Conservation (phyloP, 2,888 invertebrate genomes). For the Arge pagana region DNA sequence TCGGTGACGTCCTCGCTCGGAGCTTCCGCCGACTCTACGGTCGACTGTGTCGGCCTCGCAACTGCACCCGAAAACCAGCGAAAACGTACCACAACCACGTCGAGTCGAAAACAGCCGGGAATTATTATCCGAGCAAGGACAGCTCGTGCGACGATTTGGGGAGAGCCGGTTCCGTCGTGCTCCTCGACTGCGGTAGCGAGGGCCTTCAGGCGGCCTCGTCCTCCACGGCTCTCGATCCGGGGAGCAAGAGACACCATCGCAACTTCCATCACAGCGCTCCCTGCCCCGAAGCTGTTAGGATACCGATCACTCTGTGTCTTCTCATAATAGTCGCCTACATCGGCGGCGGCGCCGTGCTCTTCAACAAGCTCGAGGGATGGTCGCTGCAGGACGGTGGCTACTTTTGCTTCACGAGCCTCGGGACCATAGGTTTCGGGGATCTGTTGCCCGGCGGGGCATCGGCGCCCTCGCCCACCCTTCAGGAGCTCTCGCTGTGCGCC, state of each 20-base stretch:
- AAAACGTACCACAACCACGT: conserved; percentile 52
- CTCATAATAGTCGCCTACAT: conserved; percentile 86
- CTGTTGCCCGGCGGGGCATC: conserved; percentile 68
- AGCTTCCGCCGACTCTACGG: conserved; percentile 75
- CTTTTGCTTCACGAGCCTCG: conserved; percentile 78
- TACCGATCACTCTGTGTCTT: conserved; percentile 86
- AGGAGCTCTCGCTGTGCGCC: conserved; percentile 73
- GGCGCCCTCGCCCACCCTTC: conserved; percentile 59
- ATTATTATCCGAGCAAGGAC: conserved; percentile 51
- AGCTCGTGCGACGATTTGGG: conserved; percentile 53
- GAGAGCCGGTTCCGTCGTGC: conserved; percentile 50
- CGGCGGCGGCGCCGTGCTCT: conserved; percentile 85
- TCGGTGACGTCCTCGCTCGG: conserved; percentile 83
- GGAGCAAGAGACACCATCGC: conserved; percentile 40
- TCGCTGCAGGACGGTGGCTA: conserved; percentile 84
- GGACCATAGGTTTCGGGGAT: conserved; percentile 85
- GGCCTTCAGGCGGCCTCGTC: conserved; percentile 47
- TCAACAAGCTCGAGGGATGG: conserved; percentile 91
- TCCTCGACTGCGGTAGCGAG: conserved; percentile 54
- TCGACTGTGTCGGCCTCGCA: conserved; percentile 59
- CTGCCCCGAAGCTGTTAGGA: conserved; percentile 67
- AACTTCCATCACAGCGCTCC: conserved; percentile 38
- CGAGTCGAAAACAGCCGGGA: conserved; percentile 37
- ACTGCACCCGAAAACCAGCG: conserved; percentile 47
- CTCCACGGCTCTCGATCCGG: conserved; percentile 44